These are phyloP conservation scores for Cantharis rufa DNA, from an alignment of 2,888 invertebrate genomes.

Conservation along the genomic window DNA sequence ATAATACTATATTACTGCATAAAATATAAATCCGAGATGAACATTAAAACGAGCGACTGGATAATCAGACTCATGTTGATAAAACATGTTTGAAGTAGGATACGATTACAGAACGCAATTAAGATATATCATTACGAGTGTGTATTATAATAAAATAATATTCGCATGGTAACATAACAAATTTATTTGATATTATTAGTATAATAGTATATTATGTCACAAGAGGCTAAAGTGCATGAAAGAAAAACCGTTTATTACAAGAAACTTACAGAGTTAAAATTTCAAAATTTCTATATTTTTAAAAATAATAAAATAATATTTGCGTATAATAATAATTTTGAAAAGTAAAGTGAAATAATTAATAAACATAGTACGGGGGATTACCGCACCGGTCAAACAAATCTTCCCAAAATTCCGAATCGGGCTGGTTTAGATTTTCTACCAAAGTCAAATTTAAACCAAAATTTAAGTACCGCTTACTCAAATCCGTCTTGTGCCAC, in stretches of 20 bases:
- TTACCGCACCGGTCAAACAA: neutral
- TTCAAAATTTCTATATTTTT: no score
- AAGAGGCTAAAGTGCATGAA: no score
- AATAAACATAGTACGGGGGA: neutral
- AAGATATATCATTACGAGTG: neutral
- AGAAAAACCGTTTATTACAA: no score
- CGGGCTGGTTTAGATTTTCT: conserved; percentile 30
- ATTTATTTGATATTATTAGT: neutral
- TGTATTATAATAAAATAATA: neutral
- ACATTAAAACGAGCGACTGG: neutral
- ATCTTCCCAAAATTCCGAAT: conserved; percentile 32
- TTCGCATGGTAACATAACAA: neutral
- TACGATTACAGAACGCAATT: neutral
- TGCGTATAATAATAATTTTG: no score
- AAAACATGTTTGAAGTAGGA: neutral
- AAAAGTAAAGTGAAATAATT: neutral
- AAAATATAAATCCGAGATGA: no score
- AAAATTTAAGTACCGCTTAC: conserved; percentile 35
- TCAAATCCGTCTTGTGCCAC: conserved; percentile 28
- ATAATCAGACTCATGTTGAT: neutral
- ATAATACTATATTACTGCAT: no score
- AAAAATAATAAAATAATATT: no score
- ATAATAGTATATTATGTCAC: neutral
- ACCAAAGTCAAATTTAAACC: conserved; percentile 29
- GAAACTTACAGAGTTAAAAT: no score